A percentile compares a stretch with the other conserved stretches of the same genome.
These are phyloP conservation scores for Stomatorhinus ivindoensis DNA, from an alignment of 2,113 vertebrate species.

Conservation along the genomic window DNA sequence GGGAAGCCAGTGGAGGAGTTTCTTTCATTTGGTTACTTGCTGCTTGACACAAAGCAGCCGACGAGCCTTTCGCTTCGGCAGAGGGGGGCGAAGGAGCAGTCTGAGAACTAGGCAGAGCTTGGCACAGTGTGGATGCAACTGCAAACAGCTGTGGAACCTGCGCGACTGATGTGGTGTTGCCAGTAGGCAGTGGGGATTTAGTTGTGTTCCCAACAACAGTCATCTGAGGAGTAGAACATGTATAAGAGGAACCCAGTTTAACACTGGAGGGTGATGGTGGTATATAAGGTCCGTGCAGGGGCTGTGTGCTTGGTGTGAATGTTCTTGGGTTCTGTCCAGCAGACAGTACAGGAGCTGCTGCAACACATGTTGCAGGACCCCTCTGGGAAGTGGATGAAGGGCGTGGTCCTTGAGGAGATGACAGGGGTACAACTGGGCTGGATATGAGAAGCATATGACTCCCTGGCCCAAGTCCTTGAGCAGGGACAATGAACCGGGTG, in stretches of 20 bases:
- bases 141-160: conserved; percentile 22
- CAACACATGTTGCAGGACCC: conserved; percentile 41
- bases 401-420: conserved; percentile 33
- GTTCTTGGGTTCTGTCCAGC: conserved; percentile 28
- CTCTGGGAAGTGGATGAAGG: conserved; percentile 44
- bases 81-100: conserved; percentile 21
- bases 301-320: conserved; percentile 20
- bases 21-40: conserved; percentile 8
- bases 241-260: conserved; percentile 11
- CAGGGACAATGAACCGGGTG: conserved; percentile 80
- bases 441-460: conserved; percentile 86
- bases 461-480: conserved; percentile 84
- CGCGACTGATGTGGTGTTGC: conserved; percentile 17
- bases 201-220: conserved; percentile 8
- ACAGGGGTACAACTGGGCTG: conserved; percentile 49
- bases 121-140: conserved; percentile 16
- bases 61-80: conserved; percentile 15
- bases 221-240: not conserved
- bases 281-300: conserved; percentile 29
- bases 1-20: not conserved
- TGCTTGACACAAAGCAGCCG: conserved; percentile 3
- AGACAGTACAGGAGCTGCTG: conserved; percentile 26
- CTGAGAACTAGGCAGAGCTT: conserved; percentile 11
- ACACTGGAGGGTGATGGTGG: conserved; percentile 15
- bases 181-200: conserved; percentile 14